Conservation (phyloP, 2,888 invertebrate genomes). For the Octonoba sinensis region DNA sequence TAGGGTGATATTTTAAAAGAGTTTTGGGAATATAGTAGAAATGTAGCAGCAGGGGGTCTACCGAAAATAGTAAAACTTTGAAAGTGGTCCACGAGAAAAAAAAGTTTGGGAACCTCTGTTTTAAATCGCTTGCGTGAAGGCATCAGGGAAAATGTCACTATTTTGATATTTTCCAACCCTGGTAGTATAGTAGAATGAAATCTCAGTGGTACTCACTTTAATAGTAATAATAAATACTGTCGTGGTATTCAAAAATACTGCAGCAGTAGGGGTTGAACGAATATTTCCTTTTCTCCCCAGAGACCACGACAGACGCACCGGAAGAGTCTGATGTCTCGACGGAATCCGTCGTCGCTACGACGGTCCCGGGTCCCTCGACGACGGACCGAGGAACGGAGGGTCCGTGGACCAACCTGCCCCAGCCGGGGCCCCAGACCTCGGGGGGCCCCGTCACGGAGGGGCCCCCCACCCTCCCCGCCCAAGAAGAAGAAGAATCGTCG, state of each 20-base stretch:
- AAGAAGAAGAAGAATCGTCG: not conserved
- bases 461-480: slow-evolving; percentile 12
- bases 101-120: no score
- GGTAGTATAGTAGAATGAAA: no score
- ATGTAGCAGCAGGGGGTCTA: no score
- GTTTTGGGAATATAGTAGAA: no score
- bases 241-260: not conserved
- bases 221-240: no score
- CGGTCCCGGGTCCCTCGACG: not conserved
- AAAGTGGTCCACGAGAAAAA: no score
- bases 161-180: no score
- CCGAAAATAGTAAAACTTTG: no score
- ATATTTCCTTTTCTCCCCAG: not conserved
- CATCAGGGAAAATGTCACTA: no score
- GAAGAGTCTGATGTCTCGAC: slow-evolving; percentile 20
- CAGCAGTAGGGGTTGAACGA: not conserved
- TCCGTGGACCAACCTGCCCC: slow-evolving; percentile 41
- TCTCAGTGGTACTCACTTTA: no score
- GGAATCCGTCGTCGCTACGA: not conserved
- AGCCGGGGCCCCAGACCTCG: slow-evolving; percentile 24
- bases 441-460: slow-evolving; percentile 5
- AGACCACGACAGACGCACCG: slow-evolving; percentile 8
- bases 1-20: no score
- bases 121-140: no score
- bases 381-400: slow-evolving; percentile 24